These are phyloP conservation scores for Kuschelorhynchus macadamiae DNA, from an alignment of 2,888 invertebrate species.

Conservation along the genomic window DNA sequence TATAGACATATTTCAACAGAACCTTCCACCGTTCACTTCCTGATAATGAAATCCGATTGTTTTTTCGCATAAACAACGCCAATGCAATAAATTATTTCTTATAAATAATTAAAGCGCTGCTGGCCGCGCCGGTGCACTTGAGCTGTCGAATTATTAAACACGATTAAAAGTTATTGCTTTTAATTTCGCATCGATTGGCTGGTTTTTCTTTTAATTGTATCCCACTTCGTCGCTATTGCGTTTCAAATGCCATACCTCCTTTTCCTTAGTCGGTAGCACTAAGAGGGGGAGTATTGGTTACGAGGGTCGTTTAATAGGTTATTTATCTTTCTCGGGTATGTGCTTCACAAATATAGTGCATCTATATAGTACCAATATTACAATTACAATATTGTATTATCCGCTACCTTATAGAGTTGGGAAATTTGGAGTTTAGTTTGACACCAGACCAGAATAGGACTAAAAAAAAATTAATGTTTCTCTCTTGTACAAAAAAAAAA, in stretches of 20 bases:
- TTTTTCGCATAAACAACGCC: slow-evolving; percentile 13
- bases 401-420: no score
- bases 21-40: slow-evolving; percentile 15
- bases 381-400: no score
- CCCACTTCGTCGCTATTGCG: slow-evolving; percentile 37
- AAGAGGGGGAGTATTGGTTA: slow-evolving; percentile 4
- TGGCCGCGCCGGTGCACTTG: slow-evolving; percentile 56
- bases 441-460: no score
- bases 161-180: slow-evolving; percentile 60
- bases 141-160: slow-evolving; percentile 59
- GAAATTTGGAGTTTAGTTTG: no score
- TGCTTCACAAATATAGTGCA: no score
- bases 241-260: slow-evolving; percentile 26
- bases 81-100: slow-evolving; percentile 30
- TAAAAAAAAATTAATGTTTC: no score
- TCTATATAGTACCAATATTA: no score
- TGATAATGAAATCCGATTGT: slow-evolving; percentile 7
- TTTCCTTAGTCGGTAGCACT: slow-evolving; percentile 15
- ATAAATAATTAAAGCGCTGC: slow-evolving; percentile 38
- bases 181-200: slow-evolving; percentile 55
- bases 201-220: slow-evolving; percentile 34
- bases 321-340: no score
- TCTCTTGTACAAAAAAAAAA: no score
- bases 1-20: neutral
- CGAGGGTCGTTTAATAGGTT: slow-evolving; percentile 3